Percentiles rank a stretch among this genome's conserved stretches.
Evolutionary conservation across 2,113 vertebrate genomes (phyloP).

Genomic region (Polyodon spathula): DNA sequence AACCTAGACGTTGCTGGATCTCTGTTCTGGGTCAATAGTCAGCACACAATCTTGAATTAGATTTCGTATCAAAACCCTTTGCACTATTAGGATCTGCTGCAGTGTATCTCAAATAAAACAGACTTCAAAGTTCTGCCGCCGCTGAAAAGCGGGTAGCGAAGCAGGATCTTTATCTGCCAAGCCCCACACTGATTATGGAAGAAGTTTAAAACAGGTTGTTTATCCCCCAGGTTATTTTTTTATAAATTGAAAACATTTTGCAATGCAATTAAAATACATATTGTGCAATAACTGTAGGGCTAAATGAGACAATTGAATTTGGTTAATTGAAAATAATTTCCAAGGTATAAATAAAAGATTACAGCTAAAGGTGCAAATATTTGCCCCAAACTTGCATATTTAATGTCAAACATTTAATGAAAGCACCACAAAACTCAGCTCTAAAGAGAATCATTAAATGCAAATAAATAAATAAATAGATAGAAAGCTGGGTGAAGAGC

Average conservation of each 20-base stretch:
- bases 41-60: too few species aligned
- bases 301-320: slow-evolving; percentile 8
- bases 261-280: slow-evolving; percentile 24
- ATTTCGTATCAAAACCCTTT: too few species aligned
- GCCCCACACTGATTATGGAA: too few species aligned
- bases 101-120: too few species aligned
- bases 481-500: not conserved
- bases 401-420: slow-evolving; percentile 26
- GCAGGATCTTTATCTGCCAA: too few species aligned
- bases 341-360: slow-evolving; percentile 31
- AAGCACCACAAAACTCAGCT: slow-evolving; percentile 14
- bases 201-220: slow-evolving; percentile 11
- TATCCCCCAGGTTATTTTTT: slow-evolving; percentile 11
- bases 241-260: slow-evolving; percentile 20
- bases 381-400: slow-evolving; percentile 29
- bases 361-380: slow-evolving; percentile 28
- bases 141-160: too few species aligned
- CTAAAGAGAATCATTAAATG: slow-evolving; percentile 6
- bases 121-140: too few species aligned
- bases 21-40: too few species aligned
- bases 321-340: slow-evolving; percentile 17
- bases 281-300: slow-evolving; percentile 14
- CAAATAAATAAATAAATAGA: slow-evolving; percentile 6
- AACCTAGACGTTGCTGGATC: too few species aligned
- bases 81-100: too few species aligned